Conservation (phyloP, 1,140 invertebrate genomes). For the Caerostris extrusa region DNA sequence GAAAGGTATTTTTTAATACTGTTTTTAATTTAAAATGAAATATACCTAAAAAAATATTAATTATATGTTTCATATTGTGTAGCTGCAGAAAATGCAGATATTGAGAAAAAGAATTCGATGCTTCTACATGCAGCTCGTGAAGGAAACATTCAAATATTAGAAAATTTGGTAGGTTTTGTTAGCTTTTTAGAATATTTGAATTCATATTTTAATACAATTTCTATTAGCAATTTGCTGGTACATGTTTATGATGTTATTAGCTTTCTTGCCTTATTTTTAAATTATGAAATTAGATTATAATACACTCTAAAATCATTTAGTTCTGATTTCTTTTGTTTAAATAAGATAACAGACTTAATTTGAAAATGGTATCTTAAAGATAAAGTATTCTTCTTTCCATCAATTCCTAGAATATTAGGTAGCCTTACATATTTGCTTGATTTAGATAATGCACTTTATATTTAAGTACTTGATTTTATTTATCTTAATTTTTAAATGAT, state of each 20-base stretch:
- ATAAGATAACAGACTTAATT: no score
- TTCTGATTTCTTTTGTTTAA: no score
- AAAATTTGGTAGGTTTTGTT: constrained; percentile 83
- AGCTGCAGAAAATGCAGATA: constrained; percentile 85
- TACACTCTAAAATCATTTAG: no score
- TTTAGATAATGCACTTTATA: not conserved
- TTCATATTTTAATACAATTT: no score
- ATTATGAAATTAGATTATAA: no score
- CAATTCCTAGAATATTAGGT: no score
- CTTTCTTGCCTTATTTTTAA: no score
- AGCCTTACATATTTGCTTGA: not conserved
- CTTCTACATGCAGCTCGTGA: constrained; percentile 85
- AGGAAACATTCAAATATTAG: constrained; percentile 84
- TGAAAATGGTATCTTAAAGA: no score
- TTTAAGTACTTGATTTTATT: not conserved
- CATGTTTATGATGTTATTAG: no score
- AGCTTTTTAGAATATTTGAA: no score
- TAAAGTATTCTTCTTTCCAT: no score
- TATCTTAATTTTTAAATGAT: not conserved
- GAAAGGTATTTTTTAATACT: constrained; percentile 80
- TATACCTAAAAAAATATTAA: not conserved
- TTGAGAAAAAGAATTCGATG: constrained; percentile 82
- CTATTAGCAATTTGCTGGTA: no score
- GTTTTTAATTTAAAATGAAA: not conserved
- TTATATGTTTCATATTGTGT: not conserved